A percentile compares a stretch with the other conserved stretches of the same genome.
phyloP scores from a whole-genome alignment of 2,888 invertebrate species.

The Rhingia rostrata region DNA sequence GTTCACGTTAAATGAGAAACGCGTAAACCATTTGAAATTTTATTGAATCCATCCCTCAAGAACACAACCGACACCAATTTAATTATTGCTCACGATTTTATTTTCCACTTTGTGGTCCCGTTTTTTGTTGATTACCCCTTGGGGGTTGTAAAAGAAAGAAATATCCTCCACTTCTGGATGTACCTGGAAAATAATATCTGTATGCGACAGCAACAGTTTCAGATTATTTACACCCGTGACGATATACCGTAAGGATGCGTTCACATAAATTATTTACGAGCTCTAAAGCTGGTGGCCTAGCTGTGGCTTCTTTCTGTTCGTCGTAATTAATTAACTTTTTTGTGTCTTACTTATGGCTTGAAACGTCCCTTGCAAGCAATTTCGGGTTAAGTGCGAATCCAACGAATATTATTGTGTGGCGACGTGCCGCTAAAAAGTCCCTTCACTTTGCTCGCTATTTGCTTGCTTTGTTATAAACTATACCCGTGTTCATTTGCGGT shows the following conservation, averaged over 20 bases:
- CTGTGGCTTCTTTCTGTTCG: not conserved
- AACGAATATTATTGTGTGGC: not conserved
- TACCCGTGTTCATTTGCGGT: not conserved
- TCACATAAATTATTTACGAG: conserved; percentile 29
- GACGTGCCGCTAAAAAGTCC: conserved; percentile 10
- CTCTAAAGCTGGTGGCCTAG: not conserved
- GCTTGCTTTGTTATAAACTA: conserved; percentile 11
- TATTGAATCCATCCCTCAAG: conserved; percentile 17
- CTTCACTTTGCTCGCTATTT: not conserved
- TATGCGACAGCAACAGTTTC: conserved; percentile 12
- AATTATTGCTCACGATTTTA: conserved; percentile 40
- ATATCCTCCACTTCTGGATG: not conserved
- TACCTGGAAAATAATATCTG: conserved; percentile 39
- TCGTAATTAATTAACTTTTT: conserved; percentile 40
- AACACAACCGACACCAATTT: conserved; percentile 20
- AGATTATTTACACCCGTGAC: conserved; percentile 11
- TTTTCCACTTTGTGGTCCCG: conserved; percentile 38
- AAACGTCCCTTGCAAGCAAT: conserved; percentile 8
- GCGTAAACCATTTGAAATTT: not conserved
- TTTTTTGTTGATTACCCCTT: conserved; percentile 17
- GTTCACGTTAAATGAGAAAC: not conserved
- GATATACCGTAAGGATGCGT: conserved; percentile 3
- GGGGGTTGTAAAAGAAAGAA: not conserved
- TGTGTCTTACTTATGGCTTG: conserved; percentile 39
- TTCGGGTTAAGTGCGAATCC: conserved; percentile 29